Conservation (phyloP, 2,888 invertebrate species). For the Aleiodes alternator region DNA sequence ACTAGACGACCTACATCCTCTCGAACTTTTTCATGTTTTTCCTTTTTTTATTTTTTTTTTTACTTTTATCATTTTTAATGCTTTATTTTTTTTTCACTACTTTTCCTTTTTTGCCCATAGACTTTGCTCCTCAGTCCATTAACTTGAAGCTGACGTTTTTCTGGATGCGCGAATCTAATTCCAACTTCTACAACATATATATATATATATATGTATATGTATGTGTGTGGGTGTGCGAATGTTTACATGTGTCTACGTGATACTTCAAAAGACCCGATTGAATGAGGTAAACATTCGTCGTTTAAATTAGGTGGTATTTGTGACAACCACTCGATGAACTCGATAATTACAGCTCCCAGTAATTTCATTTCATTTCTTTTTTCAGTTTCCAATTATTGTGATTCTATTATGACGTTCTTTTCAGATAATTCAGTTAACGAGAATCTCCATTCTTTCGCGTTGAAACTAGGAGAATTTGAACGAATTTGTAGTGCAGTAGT, state of each 20-base stretch:
- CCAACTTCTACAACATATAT: background rate
- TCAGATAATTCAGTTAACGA: no score
- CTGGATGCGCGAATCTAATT: conserved; percentile 31
- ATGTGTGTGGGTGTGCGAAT: background rate
- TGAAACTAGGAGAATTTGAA: no score
- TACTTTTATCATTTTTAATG: background rate
- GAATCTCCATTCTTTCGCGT: no score
- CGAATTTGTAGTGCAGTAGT: no score
- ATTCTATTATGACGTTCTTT: background rate
- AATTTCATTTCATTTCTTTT: background rate
- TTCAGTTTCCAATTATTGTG: background rate
- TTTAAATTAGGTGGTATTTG: conserved; percentile 26
- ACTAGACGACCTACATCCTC: conserved; percentile 45
- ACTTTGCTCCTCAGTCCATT: conserved; percentile 41
- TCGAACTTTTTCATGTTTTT: conserved; percentile 31
- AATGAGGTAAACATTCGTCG: conserved; percentile 26
- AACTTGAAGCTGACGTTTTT: conserved; percentile 43
- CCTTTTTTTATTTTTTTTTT: background rate
- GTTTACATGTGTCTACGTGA: background rate
- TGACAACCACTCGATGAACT: conserved; percentile 26
- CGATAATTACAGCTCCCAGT: background rate
- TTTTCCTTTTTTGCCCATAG: conserved; percentile 11
- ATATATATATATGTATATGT: background rate
- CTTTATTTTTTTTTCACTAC: conserved; percentile 16
- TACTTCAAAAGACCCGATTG: conserved; percentile 18